phyloP scores from a whole-genome alignment of 2,113 vertebrate genomes.

The Ptilonorhynchus violaceus region DNA sequence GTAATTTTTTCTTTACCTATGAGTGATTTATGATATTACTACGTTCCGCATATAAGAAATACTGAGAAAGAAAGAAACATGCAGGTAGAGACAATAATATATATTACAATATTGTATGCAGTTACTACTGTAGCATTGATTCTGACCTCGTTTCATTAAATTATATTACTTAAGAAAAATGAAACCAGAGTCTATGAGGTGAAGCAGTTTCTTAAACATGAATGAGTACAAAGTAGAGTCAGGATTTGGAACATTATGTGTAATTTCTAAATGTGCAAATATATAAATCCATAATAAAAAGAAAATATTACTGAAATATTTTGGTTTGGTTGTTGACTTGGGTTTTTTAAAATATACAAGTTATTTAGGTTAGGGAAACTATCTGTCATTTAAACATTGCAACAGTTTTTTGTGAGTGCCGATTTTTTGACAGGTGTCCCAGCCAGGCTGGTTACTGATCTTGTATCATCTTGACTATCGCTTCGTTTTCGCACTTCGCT shows the following conservation, averaged over 20 bases:
- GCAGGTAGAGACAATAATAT: background rate
- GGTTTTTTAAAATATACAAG: background rate
- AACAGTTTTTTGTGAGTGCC: conserved; percentile 81
- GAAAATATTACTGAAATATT: background rate
- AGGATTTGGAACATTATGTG: background rate
- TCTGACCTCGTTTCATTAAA: background rate
- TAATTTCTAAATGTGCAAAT: background rate
- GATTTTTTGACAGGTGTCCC: conserved; percentile 74
- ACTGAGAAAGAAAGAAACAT: background rate
- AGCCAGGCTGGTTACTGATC: conserved; percentile 77
- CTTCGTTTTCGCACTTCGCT: conserved; percentile 87
- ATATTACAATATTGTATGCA: background rate
- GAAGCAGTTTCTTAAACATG: background rate
- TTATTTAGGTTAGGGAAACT: background rate
- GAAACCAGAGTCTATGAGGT: background rate
- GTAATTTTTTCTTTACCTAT: background rate
- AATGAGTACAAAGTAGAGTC: background rate
- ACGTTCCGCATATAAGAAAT: background rate
- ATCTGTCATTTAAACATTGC: conserved; percentile 63
- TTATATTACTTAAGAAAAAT: background rate
- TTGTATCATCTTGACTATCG: conserved; percentile 68
- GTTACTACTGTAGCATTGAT: background rate
- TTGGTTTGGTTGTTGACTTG: background rate
- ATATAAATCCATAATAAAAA: background rate
- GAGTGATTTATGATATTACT: background rate